phyloP scores from a whole-genome alignment of 2,113 vertebrate genomes.

The Bagarius yarrelli region DNA sequence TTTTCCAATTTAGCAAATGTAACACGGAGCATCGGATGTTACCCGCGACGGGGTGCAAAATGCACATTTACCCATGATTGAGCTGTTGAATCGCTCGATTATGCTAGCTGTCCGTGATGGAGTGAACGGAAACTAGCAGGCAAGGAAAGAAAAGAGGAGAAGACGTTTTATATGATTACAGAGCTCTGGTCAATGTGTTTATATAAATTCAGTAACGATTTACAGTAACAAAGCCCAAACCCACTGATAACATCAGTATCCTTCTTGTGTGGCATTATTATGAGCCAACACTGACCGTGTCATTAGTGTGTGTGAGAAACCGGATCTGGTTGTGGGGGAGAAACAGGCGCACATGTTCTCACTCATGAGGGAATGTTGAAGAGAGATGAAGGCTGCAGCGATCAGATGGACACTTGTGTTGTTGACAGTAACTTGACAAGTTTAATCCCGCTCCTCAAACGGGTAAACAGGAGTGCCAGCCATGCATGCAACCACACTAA shows the following conservation, averaged over 20 bases:
- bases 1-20: slow-evolving; percentile 69
- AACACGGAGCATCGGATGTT: slow-evolving; percentile 46
- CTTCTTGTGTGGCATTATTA: slow-evolving; percentile 22
- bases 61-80: slow-evolving; percentile 44
- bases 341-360: slow-evolving; percentile 66
- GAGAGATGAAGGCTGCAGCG: slow-evolving; percentile 67
- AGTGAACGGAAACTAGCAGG: slow-evolving; percentile 12
- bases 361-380: slow-evolving; percentile 68
- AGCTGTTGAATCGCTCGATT: slow-evolving; percentile 44
- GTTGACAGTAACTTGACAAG: slow-evolving; percentile 79
- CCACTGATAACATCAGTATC: not conserved
- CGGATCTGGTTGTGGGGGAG: slow-evolving; percentile 20
- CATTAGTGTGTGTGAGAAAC: slow-evolving; percentile 31
- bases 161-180: slow-evolving; percentile 3
- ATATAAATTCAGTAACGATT: not conserved
- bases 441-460: slow-evolving; percentile 68
- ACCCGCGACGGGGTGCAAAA: slow-evolving; percentile 26
- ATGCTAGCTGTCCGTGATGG: slow-evolving; percentile 21
- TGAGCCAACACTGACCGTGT: not conserved
- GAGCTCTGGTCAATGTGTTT: not conserved
- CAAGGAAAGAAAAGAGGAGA: slow-evolving; percentile 33
- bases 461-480: slow-evolving; percentile 70
- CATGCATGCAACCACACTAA: slow-evolving; percentile 65
- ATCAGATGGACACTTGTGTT: slow-evolving; percentile 73
- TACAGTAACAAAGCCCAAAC: not conserved